Evolutionary conservation across 2,113 vertebrate genomes (phyloP), one percentile per base, ranked within the genome.

Genomic region (Callopanchax toddi): DNA sequence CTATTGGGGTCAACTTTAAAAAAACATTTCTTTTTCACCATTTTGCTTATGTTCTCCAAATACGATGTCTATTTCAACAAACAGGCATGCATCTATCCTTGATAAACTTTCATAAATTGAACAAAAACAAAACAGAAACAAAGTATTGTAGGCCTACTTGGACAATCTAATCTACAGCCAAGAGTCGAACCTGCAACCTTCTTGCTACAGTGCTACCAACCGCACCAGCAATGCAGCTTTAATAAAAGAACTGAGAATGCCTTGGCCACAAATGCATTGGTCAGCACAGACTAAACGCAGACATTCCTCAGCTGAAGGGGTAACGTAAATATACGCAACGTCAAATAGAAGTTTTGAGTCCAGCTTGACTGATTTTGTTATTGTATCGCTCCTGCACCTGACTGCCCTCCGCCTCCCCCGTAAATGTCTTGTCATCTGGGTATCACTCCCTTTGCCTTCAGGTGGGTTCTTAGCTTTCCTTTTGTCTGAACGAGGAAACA

Each of bases 381-480:
- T 73, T 53, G 48, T 63, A 51, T 82, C 71, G 55, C 44, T 52
- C 37, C 64, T 59, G 76, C 59, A 77, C 79, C 68, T 87, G 83
- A 81, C 76, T 18, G 48, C 50, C 26, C 22, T 39, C 37, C 16
- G 5, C 21, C 21, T 26, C n/a, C 36, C 40, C 22, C 22, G 25
- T 46, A 46, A 48, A 60, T 36, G 34, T 36, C 62, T 68, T 80
- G 81, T 85, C 83, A 78, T 43, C 67, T 67, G 50, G 67, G 59
- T 75, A 61, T 71, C 6, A 29, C 57, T 75, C 64, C 74, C 15
- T 12, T n/a, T 78, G 78, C 81, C 88, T 80, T 15, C 58, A 21
- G 85, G 85, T 36, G 11, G 34, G 22, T 76, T 83, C 86, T 88
- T 86, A 66, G 69, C 77, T 89, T 87, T 85, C 83, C 87, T 79